Conservation (phyloP, 1,140 invertebrate genomes). For the Liolophura sinensis region DNA sequence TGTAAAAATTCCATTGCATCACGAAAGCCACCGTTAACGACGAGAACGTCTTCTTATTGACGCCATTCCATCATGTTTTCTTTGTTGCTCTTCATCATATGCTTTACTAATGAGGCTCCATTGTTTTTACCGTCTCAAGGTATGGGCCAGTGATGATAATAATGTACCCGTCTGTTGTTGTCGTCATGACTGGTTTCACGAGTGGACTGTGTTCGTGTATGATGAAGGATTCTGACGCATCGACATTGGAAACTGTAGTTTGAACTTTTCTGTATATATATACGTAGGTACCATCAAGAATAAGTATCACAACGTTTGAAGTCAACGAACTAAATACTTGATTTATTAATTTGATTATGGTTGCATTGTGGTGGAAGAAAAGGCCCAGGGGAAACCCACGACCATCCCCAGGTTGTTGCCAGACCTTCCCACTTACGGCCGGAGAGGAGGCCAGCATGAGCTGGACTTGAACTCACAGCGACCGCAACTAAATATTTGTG, state of each 20-base stretch:
- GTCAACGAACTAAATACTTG: no score
- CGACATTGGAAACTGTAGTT: constrained; percentile 5
- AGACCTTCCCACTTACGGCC: no score
- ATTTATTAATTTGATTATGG: no score
- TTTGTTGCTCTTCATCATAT: constrained; percentile 8
- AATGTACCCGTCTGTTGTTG: constrained; percentile 9
- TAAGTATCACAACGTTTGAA: no score
- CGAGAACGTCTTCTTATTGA: constrained; percentile 6
- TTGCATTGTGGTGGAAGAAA: no score
- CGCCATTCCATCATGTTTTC: constrained; percentile 4
- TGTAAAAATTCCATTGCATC: constrained; percentile 4
- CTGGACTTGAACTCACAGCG: no score
- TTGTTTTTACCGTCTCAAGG: constrained; percentile 8
- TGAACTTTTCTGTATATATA: no score
- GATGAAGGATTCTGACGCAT: constrained; percentile 6
- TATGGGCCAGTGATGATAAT: constrained; percentile 9
- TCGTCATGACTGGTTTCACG: constrained; percentile 8
- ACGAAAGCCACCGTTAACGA: constrained; percentile 9
- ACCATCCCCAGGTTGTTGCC: no score
- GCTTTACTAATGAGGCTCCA: constrained; percentile 12
- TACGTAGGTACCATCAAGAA: no score
- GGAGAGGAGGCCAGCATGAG: no score
- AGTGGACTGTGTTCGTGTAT: constrained; percentile 7
- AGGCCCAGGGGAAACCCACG: no score
- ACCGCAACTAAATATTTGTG: no score